Base-by-base conservation (phyloP, 2,888 invertebrate genomes). In the Ichneumon xanthorius region DNA sequence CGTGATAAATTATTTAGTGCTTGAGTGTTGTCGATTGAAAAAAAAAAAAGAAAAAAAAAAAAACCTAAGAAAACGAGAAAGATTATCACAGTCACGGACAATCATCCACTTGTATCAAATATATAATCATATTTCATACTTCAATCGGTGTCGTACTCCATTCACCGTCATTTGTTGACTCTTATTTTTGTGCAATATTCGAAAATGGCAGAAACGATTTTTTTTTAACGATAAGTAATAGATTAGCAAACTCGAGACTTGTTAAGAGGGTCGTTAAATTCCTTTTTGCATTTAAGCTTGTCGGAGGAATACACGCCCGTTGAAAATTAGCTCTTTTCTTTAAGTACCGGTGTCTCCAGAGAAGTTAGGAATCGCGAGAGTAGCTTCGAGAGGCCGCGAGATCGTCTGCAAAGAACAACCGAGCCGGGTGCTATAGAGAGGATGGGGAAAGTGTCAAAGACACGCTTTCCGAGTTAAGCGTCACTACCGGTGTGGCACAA, bases 361-460 rank as follows among this genome's bases (percentile, higher is more conserved):
- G 26, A 68, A 22, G 45, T 68, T 48, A 7, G 26, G 6, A 22
- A 48, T 65, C 37, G 50, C 19, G 75, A 75, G 63, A 75, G 45
- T 30, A 33, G 48, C 30, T 33, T 63, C 45, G n/a, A 33, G 45
- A 40, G 61, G 3, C 5, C 37, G 33, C 48, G 19, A 63, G 48
- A 63, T 63, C 30, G 61, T 75, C 61, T 19, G 37, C 11, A 6
- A 48, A 0, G 45, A 76, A 65, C 16, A 26, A 40, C 19, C 48
- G 30, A 63, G 53, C 6, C 33, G 37, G 26, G 65, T 19, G n/a
- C 16, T 50, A 33, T n/a, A 48, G 26, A 48, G 50, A 48, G 33
- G 50, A 65, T 65, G 16, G 75, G 70, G 90, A 90, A 90, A 91
- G 90, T 89, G 88, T 86, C 87, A 88, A 88, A 84, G 87, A 86